These are phyloP conservation scores for Thunnus maccoyii DNA, from an alignment of 2,113 vertebrate genomes.

Conservation along the genomic window DNA sequence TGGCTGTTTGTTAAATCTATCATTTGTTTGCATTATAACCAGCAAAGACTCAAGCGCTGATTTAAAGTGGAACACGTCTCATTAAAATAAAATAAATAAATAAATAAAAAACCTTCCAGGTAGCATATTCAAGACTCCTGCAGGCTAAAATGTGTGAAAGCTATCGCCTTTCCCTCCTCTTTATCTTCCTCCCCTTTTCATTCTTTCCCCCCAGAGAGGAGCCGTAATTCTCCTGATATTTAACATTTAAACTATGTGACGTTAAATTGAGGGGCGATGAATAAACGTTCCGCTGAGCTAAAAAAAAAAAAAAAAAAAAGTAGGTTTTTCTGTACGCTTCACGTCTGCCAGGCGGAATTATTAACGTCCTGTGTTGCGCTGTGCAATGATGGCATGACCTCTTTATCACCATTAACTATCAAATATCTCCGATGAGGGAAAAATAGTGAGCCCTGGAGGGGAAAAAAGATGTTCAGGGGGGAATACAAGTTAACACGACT, in stretches of 20 bases:
- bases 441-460: constrained; percentile 73
- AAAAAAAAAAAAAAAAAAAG: constrained; percentile 36
- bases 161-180: constrained; percentile 59
- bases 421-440: constrained; percentile 72
- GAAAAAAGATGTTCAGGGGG: constrained; percentile 63
- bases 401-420: constrained; percentile 80
- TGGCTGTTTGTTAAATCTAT: constrained; percentile 84
- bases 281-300: constrained; percentile 27
- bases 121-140: constrained; percentile 48
- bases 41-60: constrained; percentile 39
- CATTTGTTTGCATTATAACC: constrained; percentile 72
- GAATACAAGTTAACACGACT: constrained; percentile 81
- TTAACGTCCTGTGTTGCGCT: constrained; percentile 65
- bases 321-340: constrained; percentile 30
- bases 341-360: constrained; percentile 46
- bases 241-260: constrained; percentile 64
- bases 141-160: constrained; percentile 53
- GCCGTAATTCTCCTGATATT: constrained; percentile 60
- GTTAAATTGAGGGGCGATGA: constrained; percentile 44
- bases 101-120: constrained; percentile 6
- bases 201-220: constrained; percentile 63
- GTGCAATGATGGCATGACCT: constrained; percentile 74
- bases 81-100: background rate
- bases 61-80: constrained; percentile 66
- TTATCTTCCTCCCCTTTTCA: constrained; percentile 63